These are phyloP conservation scores for Chlorops oryzae DNA, from an alignment of 1,140 invertebrate genomes.

Conservation along the genomic window DNA sequence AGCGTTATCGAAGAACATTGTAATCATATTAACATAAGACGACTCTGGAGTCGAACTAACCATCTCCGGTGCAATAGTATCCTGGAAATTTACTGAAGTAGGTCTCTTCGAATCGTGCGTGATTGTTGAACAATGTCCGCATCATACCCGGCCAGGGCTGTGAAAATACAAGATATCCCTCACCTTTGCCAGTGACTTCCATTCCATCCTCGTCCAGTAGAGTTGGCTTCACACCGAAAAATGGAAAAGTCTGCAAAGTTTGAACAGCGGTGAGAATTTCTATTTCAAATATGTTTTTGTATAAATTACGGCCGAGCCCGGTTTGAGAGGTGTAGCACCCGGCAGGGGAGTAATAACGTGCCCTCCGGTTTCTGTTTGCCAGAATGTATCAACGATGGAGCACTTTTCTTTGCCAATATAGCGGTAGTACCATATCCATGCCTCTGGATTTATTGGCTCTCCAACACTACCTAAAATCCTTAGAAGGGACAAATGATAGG, in stretches of 20 bases:
- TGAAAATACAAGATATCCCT: constrained; percentile 90
- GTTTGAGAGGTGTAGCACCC: constrained; percentile 91
- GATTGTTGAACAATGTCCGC: constrained; percentile 87
- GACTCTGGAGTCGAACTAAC: no score
- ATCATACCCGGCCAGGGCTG: constrained; percentile 97
- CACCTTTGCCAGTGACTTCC: constrained; percentile 79
- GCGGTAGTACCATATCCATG: constrained; percentile 96
- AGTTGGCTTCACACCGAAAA: constrained; percentile 89
- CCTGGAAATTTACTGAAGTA: constrained; percentile 95
- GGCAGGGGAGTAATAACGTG: constrained; percentile 92
- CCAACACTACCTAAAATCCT: constrained; percentile 90
- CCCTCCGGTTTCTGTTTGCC: constrained; percentile 98
- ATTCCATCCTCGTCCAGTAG: constrained; percentile 83
- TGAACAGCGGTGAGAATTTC: not conserved
- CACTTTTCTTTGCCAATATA: constrained; percentile 74
- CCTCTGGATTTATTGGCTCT: constrained; percentile 96
- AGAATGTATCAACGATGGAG: constrained; percentile 96
- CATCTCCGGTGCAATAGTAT: constrained; percentile 96
- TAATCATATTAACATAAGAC: not conserved
- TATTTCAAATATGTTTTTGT: not conserved
- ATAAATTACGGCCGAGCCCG: constrained; percentile 88
- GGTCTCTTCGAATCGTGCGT: constrained; percentile 85
- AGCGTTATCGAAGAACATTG: not conserved
- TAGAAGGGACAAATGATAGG: not conserved
- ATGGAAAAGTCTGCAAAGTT: constrained; percentile 78